Conservation (phyloP, 2,888 invertebrate genomes). For the Litoditis marina region DNA sequence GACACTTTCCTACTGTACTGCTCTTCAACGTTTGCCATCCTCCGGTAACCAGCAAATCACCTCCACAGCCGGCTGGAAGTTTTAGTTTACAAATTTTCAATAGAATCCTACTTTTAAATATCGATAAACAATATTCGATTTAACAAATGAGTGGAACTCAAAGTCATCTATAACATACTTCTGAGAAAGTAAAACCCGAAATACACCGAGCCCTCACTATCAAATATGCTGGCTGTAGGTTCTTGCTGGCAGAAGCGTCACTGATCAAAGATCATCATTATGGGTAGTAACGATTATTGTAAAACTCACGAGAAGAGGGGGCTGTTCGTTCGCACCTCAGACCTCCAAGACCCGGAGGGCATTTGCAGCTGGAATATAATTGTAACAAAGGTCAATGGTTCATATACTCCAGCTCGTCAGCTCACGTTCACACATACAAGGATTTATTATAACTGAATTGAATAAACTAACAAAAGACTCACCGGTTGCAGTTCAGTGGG, state of each 20-base stretch:
- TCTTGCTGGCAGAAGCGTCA: too few species aligned
- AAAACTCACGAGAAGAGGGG: slow-evolving; percentile 15
- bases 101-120: too few species aligned
- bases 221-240: too few species aligned
- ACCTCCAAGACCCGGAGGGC: slow-evolving; percentile 43
- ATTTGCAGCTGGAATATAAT: slow-evolving; percentile 28
- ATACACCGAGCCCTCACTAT: too few species aligned
- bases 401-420: not conserved
- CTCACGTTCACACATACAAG: not conserved
- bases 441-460: not conserved
- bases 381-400: not conserved
- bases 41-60: slow-evolving; percentile 33
- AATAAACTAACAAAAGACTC: not conserved
- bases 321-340: slow-evolving; percentile 31
- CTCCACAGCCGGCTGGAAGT: slow-evolving; percentile 42
- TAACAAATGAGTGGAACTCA: too few species aligned
- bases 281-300: too few species aligned
- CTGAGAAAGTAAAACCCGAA: too few species aligned
- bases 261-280: too few species aligned
- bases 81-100: too few species aligned
- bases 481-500: slow-evolving; percentile 35
- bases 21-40: slow-evolving; percentile 36
- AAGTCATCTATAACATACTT: too few species aligned
- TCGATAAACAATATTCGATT: not conserved
- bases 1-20: slow-evolving; percentile 34